Evolutionary conservation across 1,140 invertebrate genomes (phyloP), one percentile per base, ranked within the genome.

Genomic region (Drosophila prosaltans): DNA sequence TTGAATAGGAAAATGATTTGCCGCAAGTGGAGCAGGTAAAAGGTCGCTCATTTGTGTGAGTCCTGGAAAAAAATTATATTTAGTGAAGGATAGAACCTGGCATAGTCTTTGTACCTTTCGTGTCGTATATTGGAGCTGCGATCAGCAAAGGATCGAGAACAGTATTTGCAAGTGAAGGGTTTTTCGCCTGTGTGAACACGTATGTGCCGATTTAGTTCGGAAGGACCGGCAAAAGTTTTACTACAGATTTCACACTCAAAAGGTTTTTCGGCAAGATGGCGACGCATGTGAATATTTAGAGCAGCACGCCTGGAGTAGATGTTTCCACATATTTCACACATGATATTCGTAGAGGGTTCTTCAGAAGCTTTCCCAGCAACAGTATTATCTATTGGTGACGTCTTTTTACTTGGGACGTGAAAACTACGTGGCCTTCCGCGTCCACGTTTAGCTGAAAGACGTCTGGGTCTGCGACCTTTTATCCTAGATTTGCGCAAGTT

Each of bases 41-140:
- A 0, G 96, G 95, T 3, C 95, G 92, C 78, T 96, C 96, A 0
- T 97, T 97, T 5, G 95, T 97, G 91, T 98, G 97, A 5, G 89
- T 92, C 71, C 90, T 91, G 54, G 1, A 65, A 74, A 4, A 16
- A 48, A 54, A 45, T 58, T 16, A 6, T 28, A 6, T 16, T 8
- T 66, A 43, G 5, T 1, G 3, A 1, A 0, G 21, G 21, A n/a
- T n/a, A 5, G 2, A 7, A 2, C 28, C n/a, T 62, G 0, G 9
- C 43, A 7, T 36, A 32, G 1, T 1, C 1, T 43, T 1, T 11
- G 0, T 16, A 93, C 94, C 94, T 93, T 83, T 94, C 94, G 64
- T 94, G 94, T 41, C 94, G 94, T 80, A 94, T 94, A 41, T 94
- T 92, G 3, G 93, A 94, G 60, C 94, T 94, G 69, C 94, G 94